Base-by-base conservation (phyloP, 1,140 invertebrate genomes). In the Gryon sp. region DNA sequence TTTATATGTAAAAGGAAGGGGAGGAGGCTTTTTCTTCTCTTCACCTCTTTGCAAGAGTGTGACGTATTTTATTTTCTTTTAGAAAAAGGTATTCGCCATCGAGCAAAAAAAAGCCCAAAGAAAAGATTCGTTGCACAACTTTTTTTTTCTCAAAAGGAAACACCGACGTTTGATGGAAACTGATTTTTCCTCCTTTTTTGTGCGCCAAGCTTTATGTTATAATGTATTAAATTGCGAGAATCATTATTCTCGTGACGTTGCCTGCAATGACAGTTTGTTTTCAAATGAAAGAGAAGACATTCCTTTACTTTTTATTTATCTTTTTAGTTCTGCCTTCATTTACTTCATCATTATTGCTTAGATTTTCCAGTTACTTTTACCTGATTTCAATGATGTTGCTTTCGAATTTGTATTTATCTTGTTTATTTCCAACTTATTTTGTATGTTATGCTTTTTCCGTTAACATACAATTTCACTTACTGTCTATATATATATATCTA, bases 131-230 rank as follows among this genome's bases (percentile, higher is more conserved):
- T 38, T 32, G 22, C 24, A 60, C 30, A 60, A 43, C 4, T 7
- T n/a, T 12, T 7, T 22, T 20, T 8, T 36, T 50, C 30, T 70
- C 14, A 9, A 70, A 63, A 62, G 12, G 38, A 45, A 41, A 18
- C 40, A 11, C 18, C 20, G 48, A 63, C 59, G 45, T 60, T 46
- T 62, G 46, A 60, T 57, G 43, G 19, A 74, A 65, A 74, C 30
- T 63, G 32, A 63, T 65, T 74, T 74, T 74, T 59, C 34, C 18
- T 59, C 38, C 20, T 57, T 72, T 59, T 59, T 63, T 7, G 12
- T 9, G 34, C 2, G 36, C 24, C 32, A 11, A 50, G 45, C 60
- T 45, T 63, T 72, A 55, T 16, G 50, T 41, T 40, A 34, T 48
- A 40, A 63, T 46, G 24, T 34, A 34, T 65, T 36, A 65, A 73